Evolutionary conservation across 1,140 invertebrate species (phyloP), one percentile per base, ranked within the genome.

Genomic region (Nasonia longicornis): DNA sequence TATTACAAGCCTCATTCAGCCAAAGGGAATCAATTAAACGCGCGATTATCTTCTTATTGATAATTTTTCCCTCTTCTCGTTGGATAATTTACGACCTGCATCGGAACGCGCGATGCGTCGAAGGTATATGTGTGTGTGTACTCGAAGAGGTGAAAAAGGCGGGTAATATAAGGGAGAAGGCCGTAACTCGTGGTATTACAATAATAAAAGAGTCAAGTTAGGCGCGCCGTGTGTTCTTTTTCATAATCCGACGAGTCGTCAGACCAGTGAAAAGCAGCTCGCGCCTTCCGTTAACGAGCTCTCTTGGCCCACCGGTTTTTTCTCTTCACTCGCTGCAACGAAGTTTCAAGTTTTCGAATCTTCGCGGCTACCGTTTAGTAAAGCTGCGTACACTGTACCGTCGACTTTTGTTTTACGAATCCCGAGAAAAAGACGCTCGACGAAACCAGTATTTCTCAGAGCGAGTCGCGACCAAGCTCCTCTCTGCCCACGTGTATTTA

Each of bases 161-260:
- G 80, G 83, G 73, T 80, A 66, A 76, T 67, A 70, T 26, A 16
- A 80, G 73, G 58, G 31, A 70, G 82, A 83, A 77, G 79, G 72
- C 84, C 86, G 86, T 89, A 89, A 89, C 87, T 89, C 87, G 35
- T 80, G 85, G 88, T 82, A 89, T 89, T 89, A 89, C 87, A 89
- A 89, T 89, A 89, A 89, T 89, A 89, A 89, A 58, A 89, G 87
- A 87, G 85, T 83, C 83, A 85, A 79, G 85, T 87, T 88, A 87
- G 84, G 84, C 84, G 66, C 79, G 80, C 83, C 74, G 29, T 73
- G 84, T 85, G 85, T 85, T 72, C 83, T 88, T 89, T 89, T 89
- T 87, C 88, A 88, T 89, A 89, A 89, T 89, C 88, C 87, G 84
- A 84, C 77, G 63, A 73, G 80, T 82, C 78, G 81, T 77, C 79